phyloP scores from a whole-genome alignment of 2,797 vertebrate genomes.

The Poecile montanus region DNA sequence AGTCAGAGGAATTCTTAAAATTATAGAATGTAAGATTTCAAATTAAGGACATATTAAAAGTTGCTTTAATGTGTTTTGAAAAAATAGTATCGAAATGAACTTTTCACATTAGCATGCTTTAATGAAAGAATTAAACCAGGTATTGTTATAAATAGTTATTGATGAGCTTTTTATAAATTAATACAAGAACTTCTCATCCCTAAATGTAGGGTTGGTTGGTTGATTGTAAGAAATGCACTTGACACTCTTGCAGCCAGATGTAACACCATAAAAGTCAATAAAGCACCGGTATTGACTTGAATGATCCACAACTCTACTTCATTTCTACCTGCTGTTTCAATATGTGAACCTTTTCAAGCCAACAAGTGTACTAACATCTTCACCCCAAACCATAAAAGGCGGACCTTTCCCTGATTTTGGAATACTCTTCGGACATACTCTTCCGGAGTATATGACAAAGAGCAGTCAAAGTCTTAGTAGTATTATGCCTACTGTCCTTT shows the following conservation, averaged over 20 bases:
- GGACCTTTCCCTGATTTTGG: not conserved
- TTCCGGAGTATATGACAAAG: not conserved
- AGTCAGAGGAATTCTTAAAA: not conserved
- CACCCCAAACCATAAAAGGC: not conserved
- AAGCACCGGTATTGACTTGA: accelerated
- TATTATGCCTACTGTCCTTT: not conserved
- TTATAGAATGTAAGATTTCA: not conserved
- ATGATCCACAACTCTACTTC: not conserved
- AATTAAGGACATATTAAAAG: not conserved
- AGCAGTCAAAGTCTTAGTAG: not conserved
- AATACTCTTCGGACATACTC: too few relatives aligned
- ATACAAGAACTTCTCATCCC: not conserved
- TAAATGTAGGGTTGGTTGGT: not conserved
- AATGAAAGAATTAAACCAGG: not conserved
- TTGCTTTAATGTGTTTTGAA: not conserved
- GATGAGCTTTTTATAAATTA: not conserved
- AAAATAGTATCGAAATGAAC: not conserved
- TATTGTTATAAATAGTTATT: not conserved
- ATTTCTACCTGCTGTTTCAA: not conserved
- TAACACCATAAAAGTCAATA: not conserved
- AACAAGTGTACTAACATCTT: accelerated
- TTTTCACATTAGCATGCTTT: not conserved
- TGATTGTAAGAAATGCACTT: not conserved
- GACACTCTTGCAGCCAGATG: not conserved
- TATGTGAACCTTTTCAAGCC: not conserved